These are phyloP conservation scores for Dallia pectoralis DNA, from an alignment of 2,797 vertebrate genomes.

Conservation along the genomic window DNA sequence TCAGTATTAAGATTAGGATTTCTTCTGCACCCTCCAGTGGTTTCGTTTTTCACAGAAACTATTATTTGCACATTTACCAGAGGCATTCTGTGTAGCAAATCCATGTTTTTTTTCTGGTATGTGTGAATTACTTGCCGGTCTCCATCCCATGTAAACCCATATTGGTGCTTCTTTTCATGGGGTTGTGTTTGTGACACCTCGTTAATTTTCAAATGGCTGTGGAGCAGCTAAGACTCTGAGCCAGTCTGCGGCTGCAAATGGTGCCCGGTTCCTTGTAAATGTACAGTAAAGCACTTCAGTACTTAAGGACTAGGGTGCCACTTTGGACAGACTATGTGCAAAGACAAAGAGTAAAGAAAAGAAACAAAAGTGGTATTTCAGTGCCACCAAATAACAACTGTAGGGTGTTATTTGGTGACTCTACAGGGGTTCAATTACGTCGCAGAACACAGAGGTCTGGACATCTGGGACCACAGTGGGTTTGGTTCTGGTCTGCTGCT, in stretches of 20 bases:
- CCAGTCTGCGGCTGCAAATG: background rate
- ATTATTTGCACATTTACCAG: background rate
- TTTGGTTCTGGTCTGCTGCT: too few species aligned
- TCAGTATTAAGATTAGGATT: background rate
- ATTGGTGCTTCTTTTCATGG: background rate
- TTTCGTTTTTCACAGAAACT: background rate
- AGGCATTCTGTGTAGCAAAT: background rate
- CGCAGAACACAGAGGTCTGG: too few species aligned
- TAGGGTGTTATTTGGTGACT: background rate
- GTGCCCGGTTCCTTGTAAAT: background rate
- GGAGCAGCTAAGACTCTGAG: background rate
- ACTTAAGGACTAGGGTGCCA: background rate
- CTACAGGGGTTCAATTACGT: too few species aligned
- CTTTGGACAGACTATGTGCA: background rate
- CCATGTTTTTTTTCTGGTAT: background rate
- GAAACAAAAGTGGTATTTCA: background rate
- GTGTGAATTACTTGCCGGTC: background rate
- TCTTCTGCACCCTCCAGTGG: background rate
- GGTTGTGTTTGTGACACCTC: slow-evolving; percentile 4
- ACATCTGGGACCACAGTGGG: too few species aligned
- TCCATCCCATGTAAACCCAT: background rate
- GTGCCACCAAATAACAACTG: slow-evolving; percentile 2
- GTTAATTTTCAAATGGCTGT: background rate
- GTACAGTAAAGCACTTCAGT: background rate
- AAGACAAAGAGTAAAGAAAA: background rate